These are phyloP conservation scores for Crocodylus rhombifer DNA, from an alignment of 2,797 vertebrate species.

Conservation along the genomic window DNA sequence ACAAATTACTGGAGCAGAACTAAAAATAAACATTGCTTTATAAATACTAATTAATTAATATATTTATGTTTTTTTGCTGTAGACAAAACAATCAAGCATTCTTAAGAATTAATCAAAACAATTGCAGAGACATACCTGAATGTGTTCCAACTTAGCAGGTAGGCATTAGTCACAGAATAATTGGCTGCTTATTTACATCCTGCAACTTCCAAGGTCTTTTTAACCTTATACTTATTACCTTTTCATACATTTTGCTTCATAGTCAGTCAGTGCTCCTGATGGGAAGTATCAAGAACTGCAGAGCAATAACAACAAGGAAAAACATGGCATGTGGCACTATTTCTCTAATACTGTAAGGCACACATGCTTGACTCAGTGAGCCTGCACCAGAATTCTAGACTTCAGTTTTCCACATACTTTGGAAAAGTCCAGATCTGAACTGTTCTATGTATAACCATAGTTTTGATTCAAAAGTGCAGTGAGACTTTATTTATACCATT, in stretches of 20 bases:
- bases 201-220: slow-evolving; percentile 46
- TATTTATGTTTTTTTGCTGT: slow-evolving; percentile 58
- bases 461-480: background rate
- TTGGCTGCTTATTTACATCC: slow-evolving; percentile 50
- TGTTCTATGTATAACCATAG: rapidly evolving
- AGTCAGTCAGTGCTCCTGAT: background rate
- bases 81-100: slow-evolving; percentile 58
- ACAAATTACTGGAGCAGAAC: slow-evolving; percentile 47
- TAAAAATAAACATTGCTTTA: slow-evolving; percentile 42
- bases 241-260: background rate
- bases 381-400: background rate
- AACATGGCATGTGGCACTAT: background rate
- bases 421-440: background rate
- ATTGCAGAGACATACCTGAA: slow-evolving; percentile 50
- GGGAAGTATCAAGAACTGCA: background rate
- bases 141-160: slow-evolving; percentile 52
- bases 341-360: background rate
- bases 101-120: slow-evolving; percentile 68
- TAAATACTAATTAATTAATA: slow-evolving; percentile 60
- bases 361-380: background rate
- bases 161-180: slow-evolving; percentile 56
- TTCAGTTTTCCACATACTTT: too few relatives aligned
- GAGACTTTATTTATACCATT: rapidly evolving
- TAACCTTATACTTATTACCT: background rate
- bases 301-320: background rate